Percentiles rank a stretch among this genome's conserved stretches.
These are phyloP conservation scores for Ferrisia virgata DNA, from an alignment of 2,888 invertebrate genomes.

Conservation along the genomic window DNA sequence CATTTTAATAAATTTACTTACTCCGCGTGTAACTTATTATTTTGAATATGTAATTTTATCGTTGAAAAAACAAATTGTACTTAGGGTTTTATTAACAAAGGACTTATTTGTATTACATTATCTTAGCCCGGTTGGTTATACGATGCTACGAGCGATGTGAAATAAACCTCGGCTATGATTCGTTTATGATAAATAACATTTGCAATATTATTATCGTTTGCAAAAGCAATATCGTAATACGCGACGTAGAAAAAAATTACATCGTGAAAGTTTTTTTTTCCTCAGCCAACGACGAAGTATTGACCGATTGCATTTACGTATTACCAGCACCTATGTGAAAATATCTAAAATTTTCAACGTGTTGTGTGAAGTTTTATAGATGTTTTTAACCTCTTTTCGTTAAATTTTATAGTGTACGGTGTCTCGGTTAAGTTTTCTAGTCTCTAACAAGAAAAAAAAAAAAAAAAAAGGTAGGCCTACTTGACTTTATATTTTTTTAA, in stretches of 20 bases:
- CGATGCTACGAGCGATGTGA: background rate
- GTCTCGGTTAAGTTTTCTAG: too few relatives aligned
- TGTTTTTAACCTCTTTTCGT: too few relatives aligned
- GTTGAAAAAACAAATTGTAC: constrained; percentile 2
- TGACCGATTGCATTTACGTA: background rate
- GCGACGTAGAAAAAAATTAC: background rate
- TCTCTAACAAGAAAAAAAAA: too few relatives aligned
- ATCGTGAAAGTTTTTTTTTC: background rate
- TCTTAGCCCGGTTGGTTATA: background rate
- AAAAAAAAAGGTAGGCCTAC: too few relatives aligned
- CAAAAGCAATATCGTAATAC: background rate
- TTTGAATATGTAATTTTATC: constrained; percentile 14
- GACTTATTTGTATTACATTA: background rate
- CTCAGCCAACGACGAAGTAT: background rate
- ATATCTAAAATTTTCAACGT: background rate
- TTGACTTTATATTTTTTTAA: too few relatives aligned
- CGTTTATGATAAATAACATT: background rate
- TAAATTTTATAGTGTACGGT: too few relatives aligned
- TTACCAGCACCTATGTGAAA: background rate
- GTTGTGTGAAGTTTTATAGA: background rate
- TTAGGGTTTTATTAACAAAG: background rate
- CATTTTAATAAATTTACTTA: background rate
- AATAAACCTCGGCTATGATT: background rate
- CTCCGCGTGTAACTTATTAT: background rate
- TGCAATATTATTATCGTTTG: background rate